A percentile compares a stretch with the other conserved stretches of the same genome.
phyloP scores from a whole-genome alignment of 2,888 invertebrate genomes.

The Icerya purchasi region DNA sequence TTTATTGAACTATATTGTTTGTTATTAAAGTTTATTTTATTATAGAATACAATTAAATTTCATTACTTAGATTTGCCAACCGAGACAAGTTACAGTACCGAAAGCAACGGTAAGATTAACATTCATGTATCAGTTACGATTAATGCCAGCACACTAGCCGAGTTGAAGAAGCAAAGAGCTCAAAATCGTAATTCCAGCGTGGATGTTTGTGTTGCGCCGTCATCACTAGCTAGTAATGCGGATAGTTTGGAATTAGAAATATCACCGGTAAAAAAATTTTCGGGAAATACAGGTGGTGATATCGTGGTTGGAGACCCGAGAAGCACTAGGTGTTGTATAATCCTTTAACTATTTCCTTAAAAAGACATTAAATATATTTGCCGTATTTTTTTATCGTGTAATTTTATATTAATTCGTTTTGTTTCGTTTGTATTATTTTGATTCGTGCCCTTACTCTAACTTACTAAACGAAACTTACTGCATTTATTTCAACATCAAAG shows the following conservation, averaged over 20 bases:
- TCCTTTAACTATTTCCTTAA: neutral
- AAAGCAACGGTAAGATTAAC: slow-evolving; percentile 68
- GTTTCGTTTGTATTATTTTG: too few relatives aligned
- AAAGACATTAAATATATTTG: neutral
- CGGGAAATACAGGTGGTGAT: slow-evolving; percentile 18
- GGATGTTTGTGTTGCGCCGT: slow-evolving; percentile 9
- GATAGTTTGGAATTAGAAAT: slow-evolving; percentile 6
- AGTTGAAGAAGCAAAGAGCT: slow-evolving; percentile 78
- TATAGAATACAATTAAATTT: too few relatives aligned
- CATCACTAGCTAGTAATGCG: slow-evolving; percentile 1
- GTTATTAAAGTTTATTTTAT: too few relatives aligned
- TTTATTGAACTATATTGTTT: too few relatives aligned
- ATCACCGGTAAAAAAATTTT: slow-evolving; percentile 16
- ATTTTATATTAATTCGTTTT: neutral
- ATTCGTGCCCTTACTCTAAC: too few relatives aligned
- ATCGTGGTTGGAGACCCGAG: slow-evolving; percentile 20
- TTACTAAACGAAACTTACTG: too few relatives aligned
- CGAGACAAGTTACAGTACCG: slow-evolving; percentile 26
- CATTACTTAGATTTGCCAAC: slow-evolving; percentile 19
- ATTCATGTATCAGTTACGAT: slow-evolving; percentile 65
- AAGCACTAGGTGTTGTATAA: slow-evolving; percentile 17
- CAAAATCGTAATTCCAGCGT: slow-evolving; percentile 38
- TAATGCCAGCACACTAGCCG: slow-evolving; percentile 64
- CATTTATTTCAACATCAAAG: too few relatives aligned
- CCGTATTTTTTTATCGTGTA: neutral